Evolutionary conservation across 30 jellyfish, hydroid and myxozoan genomes (phyloP), one percentile per base, ranked within the genome.

Genomic region (Sanderia malayensis): DNA sequence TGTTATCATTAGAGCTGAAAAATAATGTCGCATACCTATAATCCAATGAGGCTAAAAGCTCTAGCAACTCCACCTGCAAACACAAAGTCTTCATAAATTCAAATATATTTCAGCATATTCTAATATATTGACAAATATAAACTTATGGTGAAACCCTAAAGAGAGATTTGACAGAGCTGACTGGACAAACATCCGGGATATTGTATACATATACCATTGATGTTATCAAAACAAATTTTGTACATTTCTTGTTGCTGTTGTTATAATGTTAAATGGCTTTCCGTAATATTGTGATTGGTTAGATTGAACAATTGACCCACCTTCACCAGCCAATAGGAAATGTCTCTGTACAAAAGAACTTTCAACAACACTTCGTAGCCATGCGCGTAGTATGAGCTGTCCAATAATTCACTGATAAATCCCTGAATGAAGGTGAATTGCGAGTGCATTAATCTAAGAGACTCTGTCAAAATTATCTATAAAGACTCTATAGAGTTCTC

Each of bases 291-390:
- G 55, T 41, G 55, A 41, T 41, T 41, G 8, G 55, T 6, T 15
- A n/a, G n/a, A n/a, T n/a, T n/a, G n/a, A n/a, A n/a, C n/a, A n/a
- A n/a, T n/a, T n/a, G n/a, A n/a, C 78, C 52, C 46, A 90, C 98
- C 82, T 90, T 90, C 30, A 84, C 55, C 1, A 92, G 81, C 98
- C 98, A 92, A 66, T 92, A 92, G 2, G 94, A 49, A 58, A 66
- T 67, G 57, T 79, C 82, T 31, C 52, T 59, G 66, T 71, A 55
- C 34, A 64, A 44, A 27, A 92, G 84, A 30, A 89, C 55, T 31
- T 82, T 59, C 61, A 87, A 63, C 31, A 80, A 73, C 28, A 89
- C 44, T 21, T 82, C 95, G 47, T 79, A 81, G 28, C 88, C 95
- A 57, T 41, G 71, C 9, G 71, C 27, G 58, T 52, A 27, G 49